These are phyloP conservation scores for Montifringilla adamsi DNA, from an alignment of 2,113 vertebrate genomes.

Conservation along the genomic window DNA sequence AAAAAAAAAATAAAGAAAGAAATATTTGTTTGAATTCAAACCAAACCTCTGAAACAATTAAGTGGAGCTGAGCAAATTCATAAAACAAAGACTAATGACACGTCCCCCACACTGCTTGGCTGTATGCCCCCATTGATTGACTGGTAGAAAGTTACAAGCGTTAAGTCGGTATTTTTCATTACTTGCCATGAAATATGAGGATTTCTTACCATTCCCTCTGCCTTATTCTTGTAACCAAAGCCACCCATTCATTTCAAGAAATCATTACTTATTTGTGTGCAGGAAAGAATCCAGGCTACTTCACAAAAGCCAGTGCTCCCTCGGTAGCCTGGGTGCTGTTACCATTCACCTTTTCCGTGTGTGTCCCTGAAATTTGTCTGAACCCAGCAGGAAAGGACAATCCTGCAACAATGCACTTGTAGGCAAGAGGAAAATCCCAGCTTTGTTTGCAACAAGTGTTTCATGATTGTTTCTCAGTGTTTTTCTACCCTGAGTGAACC, in stretches of 20 bases:
- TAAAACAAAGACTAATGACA: slow-evolving; percentile 48
- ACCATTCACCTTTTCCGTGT: neutral
- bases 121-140: slow-evolving; percentile 50
- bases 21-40: slow-evolving; percentile 10
- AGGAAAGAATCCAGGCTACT: neutral
- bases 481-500: neutral
- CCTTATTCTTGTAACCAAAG: slow-evolving; percentile 8
- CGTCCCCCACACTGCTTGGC: slow-evolving; percentile 37
- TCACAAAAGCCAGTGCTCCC: neutral
- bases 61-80: slow-evolving; percentile 22
- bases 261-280: neutral
- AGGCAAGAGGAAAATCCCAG: neutral
- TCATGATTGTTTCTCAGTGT: neutral
- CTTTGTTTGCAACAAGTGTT: neutral
- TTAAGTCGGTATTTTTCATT: slow-evolving; percentile 58
- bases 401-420: neutral
- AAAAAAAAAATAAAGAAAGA: neutral
- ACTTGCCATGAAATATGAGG: slow-evolving; percentile 12
- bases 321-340: neutral
- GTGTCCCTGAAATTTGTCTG: neutral
- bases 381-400: neutral
- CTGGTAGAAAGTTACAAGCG: slow-evolving; percentile 1
- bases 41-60: slow-evolving; percentile 23
- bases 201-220: neutral
- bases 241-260: neutral